Evolutionary conservation across 2,113 vertebrate species (phyloP).

Genomic region (Epinephelus cyanopodus): DNA sequence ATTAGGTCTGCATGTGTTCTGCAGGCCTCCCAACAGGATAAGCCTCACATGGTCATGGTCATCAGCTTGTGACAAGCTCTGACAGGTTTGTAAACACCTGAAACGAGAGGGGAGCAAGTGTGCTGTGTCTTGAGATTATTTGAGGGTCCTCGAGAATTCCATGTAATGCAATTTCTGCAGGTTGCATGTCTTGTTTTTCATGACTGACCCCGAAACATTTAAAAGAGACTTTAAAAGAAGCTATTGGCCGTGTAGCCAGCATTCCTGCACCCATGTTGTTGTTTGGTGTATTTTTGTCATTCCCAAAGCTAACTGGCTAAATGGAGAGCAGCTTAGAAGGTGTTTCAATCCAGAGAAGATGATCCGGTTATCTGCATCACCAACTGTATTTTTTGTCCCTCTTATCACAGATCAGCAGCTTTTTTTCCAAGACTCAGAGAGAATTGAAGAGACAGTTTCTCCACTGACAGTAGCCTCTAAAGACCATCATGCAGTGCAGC

Average conservation of each 20-base stretch:
- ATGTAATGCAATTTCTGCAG: not conserved
- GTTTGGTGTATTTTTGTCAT: not conserved
- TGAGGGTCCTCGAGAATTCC: not conserved
- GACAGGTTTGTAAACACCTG: constrained; percentile 62
- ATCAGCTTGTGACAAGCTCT: constrained; percentile 48
- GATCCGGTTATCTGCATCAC: not conserved
- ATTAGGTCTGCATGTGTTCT: constrained; percentile 54
- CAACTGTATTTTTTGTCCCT: not conserved
- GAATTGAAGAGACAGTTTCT: not conserved
- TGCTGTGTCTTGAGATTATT: constrained; percentile 1
- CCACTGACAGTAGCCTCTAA: not conserved
- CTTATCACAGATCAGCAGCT: constrained; percentile 36
- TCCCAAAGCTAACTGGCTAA: not conserved
- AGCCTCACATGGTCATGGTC: constrained; percentile 48
- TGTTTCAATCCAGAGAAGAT: not conserved
- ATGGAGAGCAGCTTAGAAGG: not conserved
- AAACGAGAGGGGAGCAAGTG: constrained; percentile 13
- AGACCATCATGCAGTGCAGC: constrained; percentile 35
- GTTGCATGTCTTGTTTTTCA: not conserved
- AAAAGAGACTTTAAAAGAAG: constrained; percentile 1
- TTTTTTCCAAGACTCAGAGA: not conserved
- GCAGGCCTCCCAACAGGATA: constrained; percentile 41
- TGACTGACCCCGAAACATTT: not conserved
- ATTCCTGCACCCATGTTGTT: not conserved
- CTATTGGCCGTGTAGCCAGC: not conserved